A percentile compares a stretch with the other conserved stretches of the same genome.
phyloP scores from a whole-genome alignment of 2,113 vertebrate genomes.

The Plecotus auritus region DNA sequence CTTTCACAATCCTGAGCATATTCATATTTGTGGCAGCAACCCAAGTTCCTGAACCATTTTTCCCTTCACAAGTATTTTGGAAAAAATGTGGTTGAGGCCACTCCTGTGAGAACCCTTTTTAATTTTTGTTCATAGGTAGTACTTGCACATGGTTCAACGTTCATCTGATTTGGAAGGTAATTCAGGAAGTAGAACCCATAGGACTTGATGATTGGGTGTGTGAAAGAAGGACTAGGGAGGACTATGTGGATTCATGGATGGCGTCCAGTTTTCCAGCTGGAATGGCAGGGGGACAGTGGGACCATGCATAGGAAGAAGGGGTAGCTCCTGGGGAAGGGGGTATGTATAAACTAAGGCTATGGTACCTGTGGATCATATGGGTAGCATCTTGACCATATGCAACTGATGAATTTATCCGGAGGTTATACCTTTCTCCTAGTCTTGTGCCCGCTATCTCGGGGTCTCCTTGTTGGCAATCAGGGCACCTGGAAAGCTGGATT shows the following conservation, averaged over 20 bases:
- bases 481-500: neutral
- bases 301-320: neutral
- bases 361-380: neutral
- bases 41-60: neutral
- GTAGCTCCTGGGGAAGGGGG: neutral
- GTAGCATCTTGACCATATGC: neutral
- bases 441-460: too few relatives aligned
- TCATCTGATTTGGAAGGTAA: neutral
- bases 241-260: neutral
- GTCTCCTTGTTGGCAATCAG: neutral
- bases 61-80: neutral
- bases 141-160: neutral
- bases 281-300: neutral
- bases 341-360: neutral
- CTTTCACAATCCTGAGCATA: neutral
- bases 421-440: neutral
- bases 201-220: neutral
- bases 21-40: neutral
- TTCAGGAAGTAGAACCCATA: neutral
- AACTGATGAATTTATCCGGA: neutral
- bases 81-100: neutral
- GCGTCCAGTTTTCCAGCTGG: neutral
- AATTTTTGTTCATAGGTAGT: neutral
- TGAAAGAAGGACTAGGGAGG: neutral
- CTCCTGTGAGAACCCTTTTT: neutral